Base-by-base conservation (phyloP, 2,113 vertebrate species). In the Lophura nycthemera region DNA sequence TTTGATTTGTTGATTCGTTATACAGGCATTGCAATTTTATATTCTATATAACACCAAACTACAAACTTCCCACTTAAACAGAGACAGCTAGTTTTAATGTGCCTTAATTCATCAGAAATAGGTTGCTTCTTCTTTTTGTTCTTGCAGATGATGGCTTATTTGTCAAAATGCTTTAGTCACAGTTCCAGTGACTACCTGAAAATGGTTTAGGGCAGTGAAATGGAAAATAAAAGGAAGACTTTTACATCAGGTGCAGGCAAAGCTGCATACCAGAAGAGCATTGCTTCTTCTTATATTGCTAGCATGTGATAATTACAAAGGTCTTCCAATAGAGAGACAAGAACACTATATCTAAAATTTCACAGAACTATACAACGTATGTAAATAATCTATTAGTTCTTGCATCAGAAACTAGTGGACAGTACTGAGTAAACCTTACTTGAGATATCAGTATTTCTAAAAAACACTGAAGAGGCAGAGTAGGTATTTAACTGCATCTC, bases 141-240 rank as follows among this genome's bases (percentile, higher is more conserved):
- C 34, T 90, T 32, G 43, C 81, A 84, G 40, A 76, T 30, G 54
- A 81, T 66, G 77, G 47, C 48, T 92, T 45, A 71, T 85, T 89
- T 85, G 40, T 93, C 71, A 93, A 87, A 90, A 87, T 2, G 13
- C 40, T 88, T 63, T 50, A 50, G 45, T 89, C 85, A 89, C 30
- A 88, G 50, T 42, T 91, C 15, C 60, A 74, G 1, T 56, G 50
- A 67, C 32, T 54, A 73, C 8, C 27, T 85, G 38, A 43, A 56
- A 56, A 34, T 13, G 32, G 40, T 63, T 89, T 45, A 91, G 42
- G 24, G 16, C 50, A 83, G 14, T 74, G 50, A 89, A 90, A 89
- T 21, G 32, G 25, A 95, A 95, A 89, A 83, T 27, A 88, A 91
- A 96, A 61, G 16, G 19, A 93, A 63, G 13, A 24, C 63, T 32